Conservation (phyloP, 2,888 invertebrate genomes). For the Imbricaverruca yamaguchii region DNA sequence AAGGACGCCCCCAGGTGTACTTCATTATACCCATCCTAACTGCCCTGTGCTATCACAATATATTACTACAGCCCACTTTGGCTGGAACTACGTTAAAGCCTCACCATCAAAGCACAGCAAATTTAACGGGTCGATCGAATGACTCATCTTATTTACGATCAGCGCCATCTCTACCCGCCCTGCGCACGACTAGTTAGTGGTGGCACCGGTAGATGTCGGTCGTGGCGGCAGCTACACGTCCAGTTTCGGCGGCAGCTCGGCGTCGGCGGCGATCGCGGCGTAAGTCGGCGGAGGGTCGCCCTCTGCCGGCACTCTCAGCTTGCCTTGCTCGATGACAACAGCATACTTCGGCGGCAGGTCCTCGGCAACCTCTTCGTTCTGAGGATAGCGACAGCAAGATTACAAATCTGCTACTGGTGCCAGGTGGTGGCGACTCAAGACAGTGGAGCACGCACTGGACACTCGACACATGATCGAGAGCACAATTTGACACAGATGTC, state of each 20-base stretch:
- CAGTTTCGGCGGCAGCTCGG: conserved; percentile 12
- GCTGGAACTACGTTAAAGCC: too few relatives aligned
- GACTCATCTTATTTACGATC: too few relatives aligned
- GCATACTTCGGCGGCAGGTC: conserved; percentile 1
- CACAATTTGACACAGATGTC: too few relatives aligned
- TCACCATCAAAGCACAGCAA: too few relatives aligned
- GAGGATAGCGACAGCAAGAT: not conserved
- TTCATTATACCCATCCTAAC: too few relatives aligned
- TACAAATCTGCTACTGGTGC: not conserved
- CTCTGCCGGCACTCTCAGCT: not conserved
- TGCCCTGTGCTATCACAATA: too few relatives aligned
- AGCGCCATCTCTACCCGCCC: too few relatives aligned
- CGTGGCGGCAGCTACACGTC: not conserved
- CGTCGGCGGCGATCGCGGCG: not conserved
- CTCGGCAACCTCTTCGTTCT: not conserved
- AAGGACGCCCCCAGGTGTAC: too few relatives aligned
- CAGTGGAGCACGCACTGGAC: too few relatives aligned
- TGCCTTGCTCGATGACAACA: not conserved
- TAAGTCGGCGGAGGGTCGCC: not conserved
- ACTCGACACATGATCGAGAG: too few relatives aligned
- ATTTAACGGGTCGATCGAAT: too few relatives aligned
- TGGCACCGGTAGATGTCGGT: not conserved
- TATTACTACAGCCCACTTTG: too few relatives aligned
- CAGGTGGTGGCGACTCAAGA: not conserved
- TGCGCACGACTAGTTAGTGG: not conserved